These are phyloP conservation scores for Montipora sp. DNA, from an alignment of 64 coral and sea anemone species.

Conservation along the genomic window DNA sequence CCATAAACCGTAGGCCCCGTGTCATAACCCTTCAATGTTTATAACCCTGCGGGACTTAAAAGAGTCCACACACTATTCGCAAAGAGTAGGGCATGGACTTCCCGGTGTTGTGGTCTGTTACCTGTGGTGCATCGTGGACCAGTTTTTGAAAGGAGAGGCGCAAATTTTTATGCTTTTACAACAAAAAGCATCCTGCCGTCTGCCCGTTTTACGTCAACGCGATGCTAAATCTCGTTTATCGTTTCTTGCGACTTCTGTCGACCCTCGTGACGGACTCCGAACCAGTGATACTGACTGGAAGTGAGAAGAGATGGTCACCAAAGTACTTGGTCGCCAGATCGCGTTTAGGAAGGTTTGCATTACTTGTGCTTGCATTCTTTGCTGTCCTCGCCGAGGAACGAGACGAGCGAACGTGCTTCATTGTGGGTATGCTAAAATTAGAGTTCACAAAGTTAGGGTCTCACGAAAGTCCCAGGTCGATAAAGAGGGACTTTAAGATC, in stretches of 20 bases:
- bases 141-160: too few species aligned
- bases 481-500: too few species aligned
- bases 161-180: too few species aligned
- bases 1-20: too few species aligned
- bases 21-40: too few species aligned
- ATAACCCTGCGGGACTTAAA: too few species aligned
- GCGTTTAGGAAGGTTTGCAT: constrained; percentile 47
- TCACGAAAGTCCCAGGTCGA: not conserved
- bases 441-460: not conserved
- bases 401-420: not conserved
- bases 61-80: too few species aligned
- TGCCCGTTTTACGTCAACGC: too few species aligned
- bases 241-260: constrained; percentile 7
- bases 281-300: constrained; percentile 35
- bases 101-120: too few species aligned
- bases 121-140: too few species aligned
- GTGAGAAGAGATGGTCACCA: constrained; percentile 90
- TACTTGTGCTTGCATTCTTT: not conserved
- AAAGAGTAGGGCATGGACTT: too few species aligned
- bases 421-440: not conserved
- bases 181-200: too few species aligned
- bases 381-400: constrained; percentile 8
- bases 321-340: constrained; percentile 93
- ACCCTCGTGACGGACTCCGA: not conserved
- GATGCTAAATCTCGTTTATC: not conserved